These are phyloP conservation scores for Drosophila anomalata DNA, from an alignment of 2,888 invertebrate genomes.

Conservation along the genomic window DNA sequence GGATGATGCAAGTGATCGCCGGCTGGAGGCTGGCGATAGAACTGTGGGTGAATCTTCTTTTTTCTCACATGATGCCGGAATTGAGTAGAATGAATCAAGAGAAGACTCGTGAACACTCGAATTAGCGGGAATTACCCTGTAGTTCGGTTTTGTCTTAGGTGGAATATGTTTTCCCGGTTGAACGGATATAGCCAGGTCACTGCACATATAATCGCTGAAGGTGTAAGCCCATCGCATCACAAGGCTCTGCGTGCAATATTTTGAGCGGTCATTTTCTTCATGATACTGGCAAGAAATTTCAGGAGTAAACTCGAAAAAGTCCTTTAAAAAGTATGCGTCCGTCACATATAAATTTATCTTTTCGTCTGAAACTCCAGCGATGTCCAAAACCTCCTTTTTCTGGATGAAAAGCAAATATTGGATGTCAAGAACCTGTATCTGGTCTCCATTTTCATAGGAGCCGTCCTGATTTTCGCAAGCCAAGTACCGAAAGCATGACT, in stretches of 20 bases:
- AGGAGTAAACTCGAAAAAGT: constrained; percentile 77
- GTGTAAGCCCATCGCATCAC: constrained; percentile 84
- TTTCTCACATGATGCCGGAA: neutral
- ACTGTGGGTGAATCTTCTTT: neutral
- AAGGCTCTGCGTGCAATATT: constrained; percentile 84
- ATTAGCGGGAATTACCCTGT: constrained; percentile 2
- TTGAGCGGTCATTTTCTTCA: constrained; percentile 79
- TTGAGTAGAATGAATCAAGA: constrained; percentile 9
- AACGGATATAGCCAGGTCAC: constrained; percentile 82
- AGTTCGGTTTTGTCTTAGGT: constrained; percentile 44
- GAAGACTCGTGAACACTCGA: neutral
- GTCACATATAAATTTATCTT: constrained; percentile 67
- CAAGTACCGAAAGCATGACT: constrained; percentile 77
- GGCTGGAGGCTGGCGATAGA: constrained; percentile 15
- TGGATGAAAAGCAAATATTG: constrained; percentile 78
- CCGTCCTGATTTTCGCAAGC: constrained; percentile 55
- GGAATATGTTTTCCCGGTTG: constrained; percentile 84
- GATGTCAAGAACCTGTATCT: constrained; percentile 72
- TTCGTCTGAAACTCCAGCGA: constrained; percentile 61
- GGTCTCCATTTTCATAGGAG: constrained; percentile 27
- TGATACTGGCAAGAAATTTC: constrained; percentile 84
- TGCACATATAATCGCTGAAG: constrained; percentile 84
- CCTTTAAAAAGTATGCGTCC: constrained; percentile 73
- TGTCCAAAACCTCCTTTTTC: constrained; percentile 75
- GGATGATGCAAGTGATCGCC: neutral